These are phyloP conservation scores for Osmerus mordax DNA, from an alignment of 2,113 vertebrate genomes.

Conservation along the genomic window DNA sequence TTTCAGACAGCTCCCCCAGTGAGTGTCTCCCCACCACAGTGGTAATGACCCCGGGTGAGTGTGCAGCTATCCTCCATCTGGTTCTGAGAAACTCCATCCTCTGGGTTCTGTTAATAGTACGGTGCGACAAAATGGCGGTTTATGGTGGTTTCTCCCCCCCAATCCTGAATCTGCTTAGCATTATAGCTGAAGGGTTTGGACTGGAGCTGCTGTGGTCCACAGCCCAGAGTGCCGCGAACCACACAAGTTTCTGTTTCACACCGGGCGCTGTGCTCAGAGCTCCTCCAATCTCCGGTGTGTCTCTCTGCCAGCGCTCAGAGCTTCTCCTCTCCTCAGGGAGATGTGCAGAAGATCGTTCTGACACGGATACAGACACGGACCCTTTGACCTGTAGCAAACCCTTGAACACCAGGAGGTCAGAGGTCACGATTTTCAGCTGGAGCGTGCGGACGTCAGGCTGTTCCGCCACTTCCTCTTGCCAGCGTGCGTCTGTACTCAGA, in stretches of 20 bases:
- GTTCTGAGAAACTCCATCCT: conserved; percentile 8
- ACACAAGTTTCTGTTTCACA: too few relatives aligned
- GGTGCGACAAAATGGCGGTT: conserved; percentile 18
- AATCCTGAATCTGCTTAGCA: conserved; percentile 22
- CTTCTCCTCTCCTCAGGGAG: too few relatives aligned
- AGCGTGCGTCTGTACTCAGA: conserved; percentile 68
- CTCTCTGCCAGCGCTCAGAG: too few relatives aligned
- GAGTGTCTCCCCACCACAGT: conserved; percentile 30
- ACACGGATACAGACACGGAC: not conserved
- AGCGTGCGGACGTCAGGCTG: conserved; percentile 51
- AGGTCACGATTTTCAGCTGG: conserved; percentile 55
- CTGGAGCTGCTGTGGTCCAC: not conserved
- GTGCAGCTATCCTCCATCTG: conserved; percentile 18
- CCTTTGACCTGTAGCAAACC: not conserved
- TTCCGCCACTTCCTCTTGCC: conserved; percentile 72
- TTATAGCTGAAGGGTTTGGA: conserved; percentile 4
- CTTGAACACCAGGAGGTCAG: conserved; percentile 33
- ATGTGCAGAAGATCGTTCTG: too few relatives aligned
- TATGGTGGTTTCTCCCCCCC: conserved; percentile 10
- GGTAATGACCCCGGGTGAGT: conserved; percentile 31
- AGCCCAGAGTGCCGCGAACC: too few relatives aligned
- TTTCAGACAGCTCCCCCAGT: conserved; percentile 35
- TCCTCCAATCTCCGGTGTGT: too few relatives aligned
- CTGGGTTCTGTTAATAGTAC: conserved; percentile 18
- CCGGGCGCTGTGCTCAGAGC: too few relatives aligned